These are phyloP conservation scores for Scomber scombrus DNA, from an alignment of 2,113 vertebrate genomes.

Conservation along the genomic window DNA sequence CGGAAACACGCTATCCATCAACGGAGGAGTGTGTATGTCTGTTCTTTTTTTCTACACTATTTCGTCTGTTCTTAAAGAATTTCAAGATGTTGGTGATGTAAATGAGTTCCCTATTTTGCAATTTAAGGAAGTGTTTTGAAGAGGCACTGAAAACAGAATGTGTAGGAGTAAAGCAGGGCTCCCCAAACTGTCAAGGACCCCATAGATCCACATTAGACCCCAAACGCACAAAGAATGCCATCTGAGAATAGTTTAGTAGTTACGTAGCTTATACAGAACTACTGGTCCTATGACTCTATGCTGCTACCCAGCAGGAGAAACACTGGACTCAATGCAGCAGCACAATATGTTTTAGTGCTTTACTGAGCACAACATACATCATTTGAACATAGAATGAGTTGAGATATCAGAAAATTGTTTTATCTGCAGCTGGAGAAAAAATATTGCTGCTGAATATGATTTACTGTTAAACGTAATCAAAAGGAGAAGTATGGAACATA, in stretches of 20 bases:
- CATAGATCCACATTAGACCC: slow-evolving; percentile 9
- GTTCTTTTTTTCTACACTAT: neutral
- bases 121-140: slow-evolving; percentile 8
- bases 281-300: neutral
- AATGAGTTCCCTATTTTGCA: neutral
- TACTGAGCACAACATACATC: neutral
- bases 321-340: neutral
- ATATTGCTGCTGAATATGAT: neutral
- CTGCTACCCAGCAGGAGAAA: neutral
- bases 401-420: too few relatives aligned
- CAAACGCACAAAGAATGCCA: neutral
- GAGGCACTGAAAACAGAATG: neutral
- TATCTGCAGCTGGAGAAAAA: too few relatives aligned
- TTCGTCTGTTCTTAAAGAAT: neutral
- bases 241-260: slow-evolving; percentile 9
- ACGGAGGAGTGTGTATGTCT: neutral
- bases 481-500: too few relatives aligned
- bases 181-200: neutral
- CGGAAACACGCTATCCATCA: slow-evolving; percentile 46
- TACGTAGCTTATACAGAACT: neutral
- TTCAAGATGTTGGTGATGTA: neutral
- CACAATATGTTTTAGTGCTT: neutral
- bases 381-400: too few relatives aligned
- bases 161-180: neutral
- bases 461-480: too few relatives aligned